Evolutionary conservation across 2,797 vertebrate genomes (phyloP).

Genomic region (Rhabdophis nuchalis): DNA sequence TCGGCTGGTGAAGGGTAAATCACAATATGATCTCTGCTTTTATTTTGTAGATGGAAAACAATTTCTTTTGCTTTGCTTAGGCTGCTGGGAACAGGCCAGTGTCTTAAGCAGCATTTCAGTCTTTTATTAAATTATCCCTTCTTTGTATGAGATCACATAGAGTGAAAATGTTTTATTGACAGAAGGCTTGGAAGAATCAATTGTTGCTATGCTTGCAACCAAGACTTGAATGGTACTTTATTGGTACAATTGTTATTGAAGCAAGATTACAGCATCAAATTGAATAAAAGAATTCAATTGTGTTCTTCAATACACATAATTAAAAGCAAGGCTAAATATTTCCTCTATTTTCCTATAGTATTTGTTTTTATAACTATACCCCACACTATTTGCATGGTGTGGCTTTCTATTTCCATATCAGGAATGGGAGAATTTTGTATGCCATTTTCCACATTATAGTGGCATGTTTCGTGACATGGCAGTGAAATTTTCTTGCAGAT

Average conservation of each 20-base stretch:
- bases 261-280: not conserved
- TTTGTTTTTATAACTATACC: not conserved
- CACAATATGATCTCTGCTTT: conserved; percentile 10
- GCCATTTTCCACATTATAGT: not conserved
- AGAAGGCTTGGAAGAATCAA: not conserved
- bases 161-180: not conserved
- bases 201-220: not conserved
- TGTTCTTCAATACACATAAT: not conserved
- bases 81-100: not conserved
- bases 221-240: not conserved
- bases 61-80: not conserved
- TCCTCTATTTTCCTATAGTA: not conserved
- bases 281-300: not conserved
- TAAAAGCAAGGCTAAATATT: not conserved
- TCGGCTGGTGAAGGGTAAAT: conserved; percentile 15
- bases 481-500: not conserved
- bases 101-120: not conserved
- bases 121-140: not conserved
- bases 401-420: not conserved
- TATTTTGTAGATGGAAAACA: not conserved
- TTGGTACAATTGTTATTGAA: not conserved
- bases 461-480: not conserved
- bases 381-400: not conserved
- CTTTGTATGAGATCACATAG: not conserved
- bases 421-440: not conserved